These are phyloP conservation scores for Acheta domesticus DNA, from an alignment of 2,888 invertebrate genomes.

Conservation along the genomic window DNA sequence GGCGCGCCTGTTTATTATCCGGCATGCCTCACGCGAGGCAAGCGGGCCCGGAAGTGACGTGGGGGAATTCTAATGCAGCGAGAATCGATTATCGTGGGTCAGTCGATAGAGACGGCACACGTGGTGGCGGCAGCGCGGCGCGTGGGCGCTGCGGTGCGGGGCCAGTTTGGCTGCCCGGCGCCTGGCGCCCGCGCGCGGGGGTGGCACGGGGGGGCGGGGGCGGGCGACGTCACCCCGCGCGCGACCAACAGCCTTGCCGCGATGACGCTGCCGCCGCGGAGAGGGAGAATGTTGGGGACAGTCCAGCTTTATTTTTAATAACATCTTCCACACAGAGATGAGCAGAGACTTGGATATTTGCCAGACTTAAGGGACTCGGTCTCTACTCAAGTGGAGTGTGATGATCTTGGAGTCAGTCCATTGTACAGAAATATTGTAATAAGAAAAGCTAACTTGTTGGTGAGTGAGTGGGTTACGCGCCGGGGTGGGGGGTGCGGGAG, in stretches of 20 bases:
- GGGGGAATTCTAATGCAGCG: conserved; percentile 5
- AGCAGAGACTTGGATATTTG: conserved; percentile 11
- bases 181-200: no score
- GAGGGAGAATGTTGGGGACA: conserved; percentile 6
- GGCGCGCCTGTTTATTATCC: neutral
- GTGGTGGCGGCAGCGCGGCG: no score
- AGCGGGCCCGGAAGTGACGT: neutral
- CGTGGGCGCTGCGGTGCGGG: no score
- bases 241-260: no score
- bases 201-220: no score
- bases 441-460: neutral
- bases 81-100: neutral
- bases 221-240: no score
- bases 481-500: neutral
- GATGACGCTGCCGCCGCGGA: no score
- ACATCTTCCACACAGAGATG: conserved; percentile 18
- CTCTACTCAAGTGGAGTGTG: conserved; percentile 9
- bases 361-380: conserved; percentile 9
- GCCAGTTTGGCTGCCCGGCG: no score
- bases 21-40: neutral
- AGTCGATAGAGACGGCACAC: neutral
- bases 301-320: conserved; percentile 18
- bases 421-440: conserved; percentile 11
- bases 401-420: conserved; percentile 18
- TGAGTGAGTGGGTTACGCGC: neutral